These are phyloP conservation scores for Furnarius figulus DNA, from an alignment of 2,113 vertebrate genomes.

Conservation along the genomic window DNA sequence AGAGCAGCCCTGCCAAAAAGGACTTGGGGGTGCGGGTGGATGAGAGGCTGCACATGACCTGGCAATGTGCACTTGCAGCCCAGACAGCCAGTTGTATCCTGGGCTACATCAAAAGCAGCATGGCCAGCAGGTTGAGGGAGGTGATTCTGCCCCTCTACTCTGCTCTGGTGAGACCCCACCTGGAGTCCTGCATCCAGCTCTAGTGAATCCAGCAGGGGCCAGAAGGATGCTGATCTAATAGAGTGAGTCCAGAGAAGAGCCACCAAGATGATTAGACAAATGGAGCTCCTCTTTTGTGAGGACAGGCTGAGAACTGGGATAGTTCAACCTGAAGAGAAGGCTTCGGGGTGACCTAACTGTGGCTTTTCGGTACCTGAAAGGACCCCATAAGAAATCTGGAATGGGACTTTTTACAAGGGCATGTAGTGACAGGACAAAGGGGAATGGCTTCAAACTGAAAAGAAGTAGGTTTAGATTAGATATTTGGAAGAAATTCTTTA, in stretches of 20 bases:
- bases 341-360: background rate
- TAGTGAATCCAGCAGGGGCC: background rate
- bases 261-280: background rate
- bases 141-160: background rate
- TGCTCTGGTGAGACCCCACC: background rate
- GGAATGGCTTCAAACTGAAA: background rate
- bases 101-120: accelerated
- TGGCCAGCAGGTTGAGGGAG: background rate
- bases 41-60: background rate
- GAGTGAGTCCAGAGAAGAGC: background rate
- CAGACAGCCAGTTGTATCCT: accelerated
- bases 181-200: background rate
- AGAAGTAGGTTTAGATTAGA: background rate
- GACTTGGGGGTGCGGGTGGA: background rate
- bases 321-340: background rate
- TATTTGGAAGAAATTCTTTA: background rate
- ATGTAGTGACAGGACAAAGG: background rate
- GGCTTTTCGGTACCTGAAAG: background rate
- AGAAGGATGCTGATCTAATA: background rate
- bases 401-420: background rate
- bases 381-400: background rate
- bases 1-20: background rate
- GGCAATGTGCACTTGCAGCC: background rate
- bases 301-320: background rate
- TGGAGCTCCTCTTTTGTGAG: background rate